These are phyloP conservation scores for Branchinecta lindahli DNA, from an alignment of 1,140 invertebrate genomes.

Conservation along the genomic window DNA sequence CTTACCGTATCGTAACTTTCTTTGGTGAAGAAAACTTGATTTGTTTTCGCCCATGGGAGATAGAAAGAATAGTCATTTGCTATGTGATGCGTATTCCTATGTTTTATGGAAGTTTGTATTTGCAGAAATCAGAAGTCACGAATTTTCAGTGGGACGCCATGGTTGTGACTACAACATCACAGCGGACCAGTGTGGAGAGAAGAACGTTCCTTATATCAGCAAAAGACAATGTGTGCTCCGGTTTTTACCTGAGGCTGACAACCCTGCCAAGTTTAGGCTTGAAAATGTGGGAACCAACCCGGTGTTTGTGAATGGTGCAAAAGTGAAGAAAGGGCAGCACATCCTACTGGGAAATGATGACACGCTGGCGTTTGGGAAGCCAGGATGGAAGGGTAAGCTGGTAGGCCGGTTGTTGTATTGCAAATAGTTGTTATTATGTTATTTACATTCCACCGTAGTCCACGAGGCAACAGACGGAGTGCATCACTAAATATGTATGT, in stretches of 20 bases:
- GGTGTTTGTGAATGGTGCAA: background rate
- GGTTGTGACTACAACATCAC: background rate
- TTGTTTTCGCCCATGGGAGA: too few species aligned
- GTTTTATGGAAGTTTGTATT: too few species aligned
- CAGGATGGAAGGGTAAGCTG: background rate
- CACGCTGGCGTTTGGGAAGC: background rate
- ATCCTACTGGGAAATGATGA: background rate
- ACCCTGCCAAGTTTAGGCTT: background rate
- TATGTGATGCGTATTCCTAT: too few species aligned
- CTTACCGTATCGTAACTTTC: too few species aligned
- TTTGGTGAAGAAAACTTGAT: too few species aligned
- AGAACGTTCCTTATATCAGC: background rate
- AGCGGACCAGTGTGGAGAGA: background rate
- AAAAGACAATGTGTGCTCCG: background rate
- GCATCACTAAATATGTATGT: too few species aligned
- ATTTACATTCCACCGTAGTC: too few species aligned
- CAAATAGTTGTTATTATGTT: too few species aligned
- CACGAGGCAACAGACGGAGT: too few species aligned
- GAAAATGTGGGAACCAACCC: conserved; percentile 4
- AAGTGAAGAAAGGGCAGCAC: background rate
- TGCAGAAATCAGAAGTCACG: background rate
- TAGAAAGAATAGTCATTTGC: too few species aligned
- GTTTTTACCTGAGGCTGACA: background rate
- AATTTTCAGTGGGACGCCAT: background rate
- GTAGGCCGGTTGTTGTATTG: background rate